A percentile compares a stretch with the other conserved stretches of the same genome.
Evolutionary conservation across 2,113 vertebrate species (phyloP).

Genomic region (Diphyllodes magnificus): DNA sequence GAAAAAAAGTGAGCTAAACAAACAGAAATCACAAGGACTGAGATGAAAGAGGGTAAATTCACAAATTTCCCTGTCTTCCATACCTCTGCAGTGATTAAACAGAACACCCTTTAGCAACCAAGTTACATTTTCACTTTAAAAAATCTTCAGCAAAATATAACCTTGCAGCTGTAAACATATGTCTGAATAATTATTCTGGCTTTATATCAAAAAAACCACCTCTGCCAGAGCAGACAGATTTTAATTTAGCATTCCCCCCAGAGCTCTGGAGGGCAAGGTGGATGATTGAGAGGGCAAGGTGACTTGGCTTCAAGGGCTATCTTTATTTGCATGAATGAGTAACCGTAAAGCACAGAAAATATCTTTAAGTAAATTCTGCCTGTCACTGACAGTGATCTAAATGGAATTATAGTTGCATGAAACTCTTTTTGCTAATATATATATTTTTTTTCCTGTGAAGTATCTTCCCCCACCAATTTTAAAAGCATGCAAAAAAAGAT

Average conservation of each 20-base stretch:
- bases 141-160: slow-evolving; percentile 68
- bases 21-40: not conserved
- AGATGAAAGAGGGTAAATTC: slow-evolving; percentile 32
- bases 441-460: slow-evolving; percentile 45
- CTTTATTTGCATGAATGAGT: slow-evolving; percentile 81
- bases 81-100: slow-evolving; percentile 12
- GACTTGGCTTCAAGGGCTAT: slow-evolving; percentile 78
- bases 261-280: slow-evolving; percentile 78
- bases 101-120: slow-evolving; percentile 56
- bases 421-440: slow-evolving; percentile 66
- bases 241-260: slow-evolving; percentile 80
- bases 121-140: slow-evolving; percentile 60
- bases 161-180: slow-evolving; percentile 73
- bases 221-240: slow-evolving; percentile 77
- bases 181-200: slow-evolving; percentile 78
- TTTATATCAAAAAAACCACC: slow-evolving; percentile 76
- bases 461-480: slow-evolving; percentile 37
- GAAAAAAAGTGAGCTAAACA: not conserved
- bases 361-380: slow-evolving; percentile 80
- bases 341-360: slow-evolving; percentile 78
- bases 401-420: slow-evolving; percentile 78
- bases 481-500: slow-evolving; percentile 59
- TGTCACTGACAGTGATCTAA: slow-evolving; percentile 78
- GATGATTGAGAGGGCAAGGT: slow-evolving; percentile 78
- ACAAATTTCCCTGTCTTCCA: not conserved